phyloP scores from a whole-genome alignment of 2,888 invertebrate genomes.

The Polydrusus tereticollis region DNA sequence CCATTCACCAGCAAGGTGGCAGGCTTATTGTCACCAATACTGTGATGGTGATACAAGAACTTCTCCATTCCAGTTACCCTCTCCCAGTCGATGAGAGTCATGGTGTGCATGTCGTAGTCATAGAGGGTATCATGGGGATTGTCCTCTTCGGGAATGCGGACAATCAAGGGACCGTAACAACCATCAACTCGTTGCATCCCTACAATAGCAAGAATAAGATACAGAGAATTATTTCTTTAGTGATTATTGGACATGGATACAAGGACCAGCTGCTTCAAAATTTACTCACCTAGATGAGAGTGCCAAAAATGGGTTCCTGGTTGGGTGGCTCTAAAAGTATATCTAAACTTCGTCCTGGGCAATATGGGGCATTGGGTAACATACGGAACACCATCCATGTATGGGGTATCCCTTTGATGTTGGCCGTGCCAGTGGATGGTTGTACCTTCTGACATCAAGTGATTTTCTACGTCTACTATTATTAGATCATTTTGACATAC shows the following conservation, averaged over 20 bases:
- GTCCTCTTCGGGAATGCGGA: conserved; percentile 75
- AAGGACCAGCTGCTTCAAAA: no score
- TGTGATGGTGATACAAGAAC: conserved; percentile 89
- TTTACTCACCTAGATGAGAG: conserved; percentile 73
- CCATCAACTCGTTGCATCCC: conserved; percentile 92
- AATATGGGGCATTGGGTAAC: conserved; percentile 88
- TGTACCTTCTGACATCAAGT: conserved; percentile 83
- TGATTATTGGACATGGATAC: no score
- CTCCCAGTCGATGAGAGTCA: conserved; percentile 87
- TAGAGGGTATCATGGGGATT: conserved; percentile 78
- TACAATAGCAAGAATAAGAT: conserved; percentile 23
- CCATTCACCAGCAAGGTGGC: conserved; percentile 87
- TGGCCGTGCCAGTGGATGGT: conserved; percentile 95
- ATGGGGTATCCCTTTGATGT: conserved; percentile 82
- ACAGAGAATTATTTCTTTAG: not conserved
- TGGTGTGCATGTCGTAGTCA: conserved; percentile 84
- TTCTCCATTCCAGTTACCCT: conserved; percentile 78
- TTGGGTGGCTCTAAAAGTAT: conserved; percentile 79
- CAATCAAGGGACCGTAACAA: conserved; percentile 82
- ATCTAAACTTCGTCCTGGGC: conserved; percentile 82
- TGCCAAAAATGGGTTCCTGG: conserved; percentile 91
- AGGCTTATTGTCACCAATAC: conserved; percentile 85
- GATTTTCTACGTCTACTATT: conserved; percentile 86
- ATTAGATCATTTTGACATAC: conserved; percentile 89
- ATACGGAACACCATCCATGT: conserved; percentile 91